Conservation (phyloP, 2,113 vertebrate species). For the Noctilio leporinus region DNA sequence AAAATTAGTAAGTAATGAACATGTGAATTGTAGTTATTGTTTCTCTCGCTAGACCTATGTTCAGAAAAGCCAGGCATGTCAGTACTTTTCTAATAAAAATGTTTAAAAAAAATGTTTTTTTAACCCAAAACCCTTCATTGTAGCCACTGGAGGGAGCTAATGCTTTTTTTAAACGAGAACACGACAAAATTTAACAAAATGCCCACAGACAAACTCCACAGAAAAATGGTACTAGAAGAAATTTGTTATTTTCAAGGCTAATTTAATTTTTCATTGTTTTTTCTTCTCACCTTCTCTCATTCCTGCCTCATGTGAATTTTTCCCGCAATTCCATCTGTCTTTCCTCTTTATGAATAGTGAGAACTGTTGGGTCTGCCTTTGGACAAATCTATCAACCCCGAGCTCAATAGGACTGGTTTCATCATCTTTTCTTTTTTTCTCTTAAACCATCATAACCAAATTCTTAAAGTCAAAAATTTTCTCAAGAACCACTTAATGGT, state of each 20-base stretch:
- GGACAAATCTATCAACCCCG: background rate
- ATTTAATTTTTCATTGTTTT: background rate
- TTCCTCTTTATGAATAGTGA: background rate
- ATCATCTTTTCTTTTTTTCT: background rate
- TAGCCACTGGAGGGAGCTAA: slow-evolving; percentile 40
- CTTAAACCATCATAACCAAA: background rate
- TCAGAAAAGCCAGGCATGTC: background rate
- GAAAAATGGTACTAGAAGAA: background rate
- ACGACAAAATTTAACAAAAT: background rate
- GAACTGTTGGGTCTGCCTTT: background rate
- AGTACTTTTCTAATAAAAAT: background rate
- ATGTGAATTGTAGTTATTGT: background rate
- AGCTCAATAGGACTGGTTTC: background rate
- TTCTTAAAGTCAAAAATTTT: background rate
- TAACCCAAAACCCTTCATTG: no score
- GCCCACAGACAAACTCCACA: background rate
- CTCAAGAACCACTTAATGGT: background rate
- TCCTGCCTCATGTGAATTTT: background rate
- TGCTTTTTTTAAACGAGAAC: background rate
- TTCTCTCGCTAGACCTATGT: background rate
- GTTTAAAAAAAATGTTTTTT: background rate
- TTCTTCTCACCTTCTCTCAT: rapidly evolving
- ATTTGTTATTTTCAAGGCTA: background rate
- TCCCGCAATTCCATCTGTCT: background rate
- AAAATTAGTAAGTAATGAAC: background rate